A percentile compares a stretch with the other conserved stretches of the same genome.
phyloP scores from a whole-genome alignment of 2,113 vertebrate species.

The Sturnira hondurensis region DNA sequence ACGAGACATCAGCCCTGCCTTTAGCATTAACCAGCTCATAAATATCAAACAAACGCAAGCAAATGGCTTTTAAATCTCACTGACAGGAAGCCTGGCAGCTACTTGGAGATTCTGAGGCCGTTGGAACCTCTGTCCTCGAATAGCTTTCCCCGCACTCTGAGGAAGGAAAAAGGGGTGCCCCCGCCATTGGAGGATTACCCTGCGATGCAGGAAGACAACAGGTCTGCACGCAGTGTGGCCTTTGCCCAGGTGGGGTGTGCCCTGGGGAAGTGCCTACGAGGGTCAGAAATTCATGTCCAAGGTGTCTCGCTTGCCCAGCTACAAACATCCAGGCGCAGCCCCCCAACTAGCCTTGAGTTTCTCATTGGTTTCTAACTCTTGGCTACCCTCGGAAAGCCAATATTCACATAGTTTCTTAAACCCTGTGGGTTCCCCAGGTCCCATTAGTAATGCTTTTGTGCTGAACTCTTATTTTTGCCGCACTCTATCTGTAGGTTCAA shows the following conservation, averaged over 20 bases:
- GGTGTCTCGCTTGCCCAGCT: neutral
- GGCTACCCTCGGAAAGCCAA: neutral
- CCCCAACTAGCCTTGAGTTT: neutral
- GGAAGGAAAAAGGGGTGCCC: neutral
- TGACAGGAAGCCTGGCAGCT: neutral
- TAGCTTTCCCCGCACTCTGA: neutral
- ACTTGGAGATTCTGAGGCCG: neutral
- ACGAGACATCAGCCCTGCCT: neutral
- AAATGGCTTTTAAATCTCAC: conserved; percentile 45
- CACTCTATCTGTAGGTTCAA: neutral
- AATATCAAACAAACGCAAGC: conserved; percentile 54
- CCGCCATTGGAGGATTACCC: neutral
- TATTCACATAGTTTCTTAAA: neutral
- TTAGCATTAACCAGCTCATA: conserved; percentile 35
- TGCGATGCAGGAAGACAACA: neutral
- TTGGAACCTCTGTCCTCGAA: neutral
- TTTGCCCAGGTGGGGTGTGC: neutral
- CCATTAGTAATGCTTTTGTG: neutral
- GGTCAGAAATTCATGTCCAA: neutral
- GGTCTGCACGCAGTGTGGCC: neutral
- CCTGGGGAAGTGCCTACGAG: neutral
- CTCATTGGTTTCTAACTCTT: neutral
- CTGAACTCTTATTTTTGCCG: neutral
- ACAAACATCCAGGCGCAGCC: neutral
- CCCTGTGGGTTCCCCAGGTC: neutral